phyloP scores from a whole-genome alignment of 2,888 invertebrate genomes.

The Abrostola triplasia region DNA sequence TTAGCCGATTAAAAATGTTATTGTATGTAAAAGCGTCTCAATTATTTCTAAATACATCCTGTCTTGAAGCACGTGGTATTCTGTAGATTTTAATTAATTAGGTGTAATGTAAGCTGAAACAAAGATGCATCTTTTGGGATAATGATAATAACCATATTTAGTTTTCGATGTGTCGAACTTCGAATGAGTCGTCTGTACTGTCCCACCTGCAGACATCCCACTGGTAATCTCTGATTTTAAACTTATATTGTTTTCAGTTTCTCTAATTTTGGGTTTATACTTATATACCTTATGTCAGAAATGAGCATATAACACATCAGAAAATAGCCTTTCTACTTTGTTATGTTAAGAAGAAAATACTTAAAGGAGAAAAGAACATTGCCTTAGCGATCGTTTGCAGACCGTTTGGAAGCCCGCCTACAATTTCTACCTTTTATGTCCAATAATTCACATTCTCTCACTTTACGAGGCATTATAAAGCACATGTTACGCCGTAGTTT shows the following conservation, averaged over 20 bases:
- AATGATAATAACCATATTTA: background rate
- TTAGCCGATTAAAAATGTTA: too few relatives aligned
- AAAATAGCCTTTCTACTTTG: too few relatives aligned
- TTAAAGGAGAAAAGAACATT: slow-evolving; percentile 5
- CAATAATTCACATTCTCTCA: slow-evolving; percentile 43
- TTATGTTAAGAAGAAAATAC: background rate
- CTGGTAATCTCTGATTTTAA: too few relatives aligned
- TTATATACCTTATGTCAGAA: too few relatives aligned
- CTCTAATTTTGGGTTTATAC: too few relatives aligned
- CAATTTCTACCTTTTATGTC: slow-evolving; percentile 49
- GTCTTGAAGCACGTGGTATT: too few relatives aligned
- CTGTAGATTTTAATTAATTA: background rate
- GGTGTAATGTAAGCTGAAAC: background rate
- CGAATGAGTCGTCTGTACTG: too few relatives aligned
- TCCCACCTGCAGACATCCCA: background rate
- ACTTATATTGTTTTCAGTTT: too few relatives aligned
- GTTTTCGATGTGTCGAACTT: slow-evolving; percentile 1
- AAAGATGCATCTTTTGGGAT: background rate
- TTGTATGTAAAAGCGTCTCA: too few relatives aligned
- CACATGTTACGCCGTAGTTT: slow-evolving; percentile 45
- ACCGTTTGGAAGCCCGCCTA: slow-evolving; percentile 35
- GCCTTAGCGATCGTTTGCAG: slow-evolving; percentile 17
- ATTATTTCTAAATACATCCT: too few relatives aligned
- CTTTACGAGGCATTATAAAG: slow-evolving; percentile 53
- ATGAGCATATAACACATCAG: too few relatives aligned